Evolutionary conservation across 1,140 invertebrate genomes (phyloP).

Genomic region (Drosophila setifemur): DNA sequence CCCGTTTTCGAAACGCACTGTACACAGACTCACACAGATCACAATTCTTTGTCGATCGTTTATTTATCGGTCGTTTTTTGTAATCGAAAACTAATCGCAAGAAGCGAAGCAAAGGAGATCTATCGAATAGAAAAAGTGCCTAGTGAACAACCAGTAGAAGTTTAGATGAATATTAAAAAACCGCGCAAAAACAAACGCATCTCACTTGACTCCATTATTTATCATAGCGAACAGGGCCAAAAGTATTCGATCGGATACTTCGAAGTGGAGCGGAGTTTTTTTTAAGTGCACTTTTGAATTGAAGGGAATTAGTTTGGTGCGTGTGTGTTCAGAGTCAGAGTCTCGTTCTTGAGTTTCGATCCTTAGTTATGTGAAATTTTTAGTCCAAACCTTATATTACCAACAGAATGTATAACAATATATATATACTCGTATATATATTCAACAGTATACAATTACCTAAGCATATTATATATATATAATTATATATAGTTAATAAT

Average conservation of each 20-base stretch:
- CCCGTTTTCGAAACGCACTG: no score
- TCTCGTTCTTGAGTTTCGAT: not conserved
- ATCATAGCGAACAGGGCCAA: slow-evolving; percentile 17
- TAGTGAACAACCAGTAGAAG: slow-evolving; percentile 56
- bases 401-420: not conserved
- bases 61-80: not conserved
- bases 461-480: slow-evolving; percentile 14
- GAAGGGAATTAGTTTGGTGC: slow-evolving; percentile 29
- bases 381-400: slow-evolving; percentile 38
- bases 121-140: slow-evolving; percentile 66
- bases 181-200: not conserved
- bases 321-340: slow-evolving; percentile 37
- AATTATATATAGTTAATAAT: no score
- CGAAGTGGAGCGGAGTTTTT: no score
- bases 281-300: slow-evolving; percentile 11
- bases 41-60: no score
- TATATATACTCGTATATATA: slow-evolving; percentile 3
- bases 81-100: not conserved
- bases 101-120: not conserved
- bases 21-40: no score
- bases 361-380: slow-evolving; percentile 39
- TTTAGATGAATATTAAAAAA: slow-evolving; percentile 30
- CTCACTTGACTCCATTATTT: slow-evolving; percentile 5
- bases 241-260: slow-evolving; percentile 57
- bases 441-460: slow-evolving; percentile 16